A percentile compares a stretch with the other conserved stretches of the same genome.
These are phyloP conservation scores for Stegostoma tigrinum DNA, from an alignment of 2,113 vertebrate genomes.

Conservation along the genomic window DNA sequence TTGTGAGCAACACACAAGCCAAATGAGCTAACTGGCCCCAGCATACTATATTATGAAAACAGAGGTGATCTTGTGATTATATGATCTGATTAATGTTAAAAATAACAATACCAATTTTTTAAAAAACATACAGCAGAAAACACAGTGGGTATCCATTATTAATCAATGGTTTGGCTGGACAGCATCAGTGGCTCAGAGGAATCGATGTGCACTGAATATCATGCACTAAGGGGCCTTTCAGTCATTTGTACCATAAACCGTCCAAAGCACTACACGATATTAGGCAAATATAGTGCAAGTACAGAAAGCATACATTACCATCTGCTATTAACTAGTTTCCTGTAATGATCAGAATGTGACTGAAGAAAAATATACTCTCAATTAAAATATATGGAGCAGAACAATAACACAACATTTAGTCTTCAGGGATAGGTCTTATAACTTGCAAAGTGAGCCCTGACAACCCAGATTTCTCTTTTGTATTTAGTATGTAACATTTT, in stretches of 20 bases:
- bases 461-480: neutral
- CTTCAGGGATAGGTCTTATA: neutral
- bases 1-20: neutral
- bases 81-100: neutral
- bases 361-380: constrained; percentile 32
- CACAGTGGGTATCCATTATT: neutral
- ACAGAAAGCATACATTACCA: neutral
- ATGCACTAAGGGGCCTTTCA: neutral
- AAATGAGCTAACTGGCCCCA: too few relatives aligned
- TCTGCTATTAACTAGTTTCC: constrained; percentile 22
- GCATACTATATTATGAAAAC: neutral
- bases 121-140: neutral
- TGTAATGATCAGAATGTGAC: constrained; percentile 21
- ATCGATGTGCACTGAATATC: neutral
- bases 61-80: neutral
- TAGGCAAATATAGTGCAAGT: neutral
- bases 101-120: neutral
- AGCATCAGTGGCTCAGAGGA: neutral
- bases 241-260: neutral
- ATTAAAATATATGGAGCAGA: constrained; percentile 30
- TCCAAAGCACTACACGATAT: neutral
- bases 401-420: constrained; percentile 25
- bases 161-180: neutral
- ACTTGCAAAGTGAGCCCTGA: neutral
- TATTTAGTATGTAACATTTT: constrained; percentile 25